phyloP scores from a whole-genome alignment of 1,140 invertebrate species.

The Portunus trituberculatus region DNA sequence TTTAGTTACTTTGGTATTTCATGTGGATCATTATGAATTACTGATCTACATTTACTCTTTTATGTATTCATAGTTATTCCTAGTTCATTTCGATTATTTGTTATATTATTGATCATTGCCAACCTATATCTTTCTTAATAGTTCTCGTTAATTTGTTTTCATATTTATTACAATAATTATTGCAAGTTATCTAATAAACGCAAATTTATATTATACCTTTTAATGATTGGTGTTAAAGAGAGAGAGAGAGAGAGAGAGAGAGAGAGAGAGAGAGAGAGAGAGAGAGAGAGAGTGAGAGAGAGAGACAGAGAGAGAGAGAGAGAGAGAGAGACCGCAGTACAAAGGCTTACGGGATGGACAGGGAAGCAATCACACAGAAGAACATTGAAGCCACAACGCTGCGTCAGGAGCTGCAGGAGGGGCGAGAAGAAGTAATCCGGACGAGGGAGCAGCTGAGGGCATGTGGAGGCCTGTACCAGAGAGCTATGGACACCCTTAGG shows the following conservation, averaged over 20 bases:
- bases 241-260: background rate
- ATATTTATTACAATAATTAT: too few relatives aligned
- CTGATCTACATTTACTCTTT: too few relatives aligned
- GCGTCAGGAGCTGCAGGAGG: conserved; percentile 29
- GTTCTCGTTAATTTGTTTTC: too few relatives aligned
- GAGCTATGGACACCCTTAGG: conserved; percentile 52
- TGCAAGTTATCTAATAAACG: too few relatives aligned
- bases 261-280: background rate
- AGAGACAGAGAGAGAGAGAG: background rate
- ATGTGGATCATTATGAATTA: too few relatives aligned
- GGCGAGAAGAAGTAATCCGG: conserved; percentile 26
- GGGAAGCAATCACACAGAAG: conserved; percentile 22
- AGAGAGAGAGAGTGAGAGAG: background rate
- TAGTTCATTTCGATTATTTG: too few relatives aligned
- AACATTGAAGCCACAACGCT: background rate
- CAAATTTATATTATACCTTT: too few relatives aligned
- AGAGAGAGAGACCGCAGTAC: background rate
- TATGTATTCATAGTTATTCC: too few relatives aligned
- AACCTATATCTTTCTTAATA: too few relatives aligned
- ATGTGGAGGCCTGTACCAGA: conserved; percentile 57
- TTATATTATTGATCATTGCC: too few relatives aligned
- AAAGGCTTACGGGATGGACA: background rate
- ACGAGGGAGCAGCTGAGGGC: conserved; percentile 44
- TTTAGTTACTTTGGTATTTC: too few relatives aligned
- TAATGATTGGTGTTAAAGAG: too few relatives aligned